Evolutionary conservation across 2,797 vertebrate species (phyloP), one percentile per base, ranked within the genome.

Genomic region (Trematomus bernacchii): DNA sequence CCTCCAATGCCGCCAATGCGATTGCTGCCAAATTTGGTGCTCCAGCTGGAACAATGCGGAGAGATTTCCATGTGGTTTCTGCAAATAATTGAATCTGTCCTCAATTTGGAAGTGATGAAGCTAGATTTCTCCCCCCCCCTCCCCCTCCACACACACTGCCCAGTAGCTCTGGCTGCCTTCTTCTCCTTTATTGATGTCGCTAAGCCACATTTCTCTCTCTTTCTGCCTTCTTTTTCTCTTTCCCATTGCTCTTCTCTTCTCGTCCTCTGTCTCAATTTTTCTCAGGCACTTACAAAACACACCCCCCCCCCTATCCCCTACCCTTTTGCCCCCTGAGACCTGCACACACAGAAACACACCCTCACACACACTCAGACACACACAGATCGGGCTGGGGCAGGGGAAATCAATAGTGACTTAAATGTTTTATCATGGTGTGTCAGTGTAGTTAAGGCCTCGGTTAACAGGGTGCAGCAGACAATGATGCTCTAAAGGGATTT

Each of bases 61-160:
- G 87, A 92, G 88, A 94, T 94, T 92, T 94, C 90, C 84, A 91
- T 94, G 92, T 93, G 90, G 89, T 92, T 92, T 87, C 83, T 88
- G 79, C 89, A 89, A 92, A 92, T 94, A 95, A 95, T 94, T 93
- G 80, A 93, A 95, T 95, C 94, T 94, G 91, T 94, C 91, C 93
- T 90, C 92, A 93, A 94, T 95, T 95, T 94, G 82, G 88, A 94
- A 93, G 92, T 90, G 89, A 93, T 92, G 93, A 93, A 91, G 92
- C 89, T 83, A 74, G 85, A 91, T 84, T 89, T 84, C 60, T 85
- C 27, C 66, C 68, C 66, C 27, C 21, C 12, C 3, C 30, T n/a
- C n/a, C n/a, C n/a, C n/a, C n/a, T n/a, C n/a, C 3, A 21, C 63
- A 65, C 42, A 43, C 63, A 46, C 44, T 43, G 52, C 21, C 74